Evolutionary conservation across 1,140 invertebrate genomes (phyloP).

Genomic region (Oryzaephilus surinamensis): DNA sequence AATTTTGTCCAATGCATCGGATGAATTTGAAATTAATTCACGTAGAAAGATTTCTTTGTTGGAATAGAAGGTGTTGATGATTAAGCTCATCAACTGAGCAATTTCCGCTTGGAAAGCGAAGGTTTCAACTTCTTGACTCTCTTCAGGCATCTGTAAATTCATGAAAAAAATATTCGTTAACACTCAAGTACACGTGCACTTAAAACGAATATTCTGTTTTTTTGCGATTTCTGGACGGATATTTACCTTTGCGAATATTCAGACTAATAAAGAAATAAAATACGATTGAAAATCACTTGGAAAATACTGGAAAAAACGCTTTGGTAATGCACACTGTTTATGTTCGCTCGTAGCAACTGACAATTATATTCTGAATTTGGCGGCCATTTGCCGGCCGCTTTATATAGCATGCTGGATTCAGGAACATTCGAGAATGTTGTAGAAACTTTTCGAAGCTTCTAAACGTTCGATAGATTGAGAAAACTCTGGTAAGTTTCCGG

Average conservation of each 20-base stretch:
- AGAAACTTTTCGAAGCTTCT: conserved; percentile 14
- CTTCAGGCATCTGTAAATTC: conserved; percentile 50
- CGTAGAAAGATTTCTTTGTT: conserved; percentile 98
- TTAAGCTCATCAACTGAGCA: conserved; percentile 99
- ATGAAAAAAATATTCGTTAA: conserved; percentile 2
- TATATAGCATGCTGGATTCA: conserved; percentile 29
- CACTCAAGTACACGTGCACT: background rate
- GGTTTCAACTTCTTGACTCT: conserved; percentile 49
- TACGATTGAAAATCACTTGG: conserved; percentile 16
- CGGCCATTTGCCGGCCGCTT: conserved; percentile 16
- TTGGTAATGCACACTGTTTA: background rate
- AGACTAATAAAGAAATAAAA: no score
- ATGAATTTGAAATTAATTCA: conserved; percentile 95
- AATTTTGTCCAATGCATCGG: conserved; percentile 93
- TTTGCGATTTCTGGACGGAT: background rate
- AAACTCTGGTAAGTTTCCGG: no score
- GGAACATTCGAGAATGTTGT: conserved; percentile 28
- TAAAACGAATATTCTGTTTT: background rate
- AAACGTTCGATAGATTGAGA: conserved; percentile 12
- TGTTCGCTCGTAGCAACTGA: background rate
- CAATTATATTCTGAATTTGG: conserved; percentile 17
- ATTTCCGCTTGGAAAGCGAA: conserved; percentile 94
- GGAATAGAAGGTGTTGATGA: conserved; percentile 95
- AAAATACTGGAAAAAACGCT: conserved; percentile 3
- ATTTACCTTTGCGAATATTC: no score